Percentiles rank a stretch among this genome's conserved stretches.
These are phyloP conservation scores for Microctonus brassicae DNA, from an alignment of 2,888 invertebrate species.

Conservation along the genomic window DNA sequence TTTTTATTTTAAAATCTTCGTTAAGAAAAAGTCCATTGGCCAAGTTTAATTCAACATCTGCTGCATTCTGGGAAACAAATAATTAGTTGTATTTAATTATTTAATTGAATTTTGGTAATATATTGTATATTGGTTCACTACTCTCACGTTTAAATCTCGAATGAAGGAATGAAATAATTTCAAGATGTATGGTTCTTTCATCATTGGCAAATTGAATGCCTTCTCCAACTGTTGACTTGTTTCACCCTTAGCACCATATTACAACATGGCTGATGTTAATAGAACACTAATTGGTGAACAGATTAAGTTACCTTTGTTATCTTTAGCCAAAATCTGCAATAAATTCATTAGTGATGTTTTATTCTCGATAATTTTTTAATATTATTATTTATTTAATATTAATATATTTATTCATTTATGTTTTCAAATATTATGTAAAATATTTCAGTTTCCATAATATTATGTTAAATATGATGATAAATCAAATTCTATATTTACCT, in stretches of 20 bases:
- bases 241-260: not conserved
- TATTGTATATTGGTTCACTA: not conserved
- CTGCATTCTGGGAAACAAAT: not conserved
- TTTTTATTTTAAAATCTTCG: not conserved
- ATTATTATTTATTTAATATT: not conserved
- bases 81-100: not conserved
- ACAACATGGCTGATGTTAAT: not conserved
- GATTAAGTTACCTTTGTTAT: not conserved
- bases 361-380: not conserved
- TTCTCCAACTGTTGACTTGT: not conserved
- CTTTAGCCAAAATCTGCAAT: not conserved
- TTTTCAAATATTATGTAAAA: too few relatives aligned
- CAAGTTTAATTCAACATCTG: not conserved
- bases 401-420: not conserved
- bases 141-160: not conserved
- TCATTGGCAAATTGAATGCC: not conserved
- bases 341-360: not conserved
- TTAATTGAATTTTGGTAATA: not conserved
- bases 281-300: not conserved
- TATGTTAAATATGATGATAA: too few relatives aligned
- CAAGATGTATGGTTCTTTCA: too few relatives aligned
- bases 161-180: too few relatives aligned
- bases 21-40: not conserved
- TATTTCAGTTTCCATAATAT: too few relatives aligned
- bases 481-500: not conserved